phyloP scores from a whole-genome alignment of 1,140 invertebrate genomes.

The Phenacoccus solenopsis region DNA sequence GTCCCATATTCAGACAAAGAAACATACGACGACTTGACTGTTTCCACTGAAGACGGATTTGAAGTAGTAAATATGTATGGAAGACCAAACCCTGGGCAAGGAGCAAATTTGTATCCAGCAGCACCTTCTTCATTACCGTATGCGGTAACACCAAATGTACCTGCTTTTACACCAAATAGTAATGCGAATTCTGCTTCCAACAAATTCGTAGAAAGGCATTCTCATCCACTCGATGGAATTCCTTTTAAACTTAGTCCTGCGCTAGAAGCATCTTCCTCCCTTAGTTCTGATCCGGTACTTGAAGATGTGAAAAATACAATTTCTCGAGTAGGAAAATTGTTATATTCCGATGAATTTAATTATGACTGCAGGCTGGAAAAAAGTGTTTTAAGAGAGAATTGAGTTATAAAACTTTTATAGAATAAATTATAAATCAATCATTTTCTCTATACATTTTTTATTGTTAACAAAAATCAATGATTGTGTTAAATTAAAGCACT shows the following conservation, averaged over 20 bases:
- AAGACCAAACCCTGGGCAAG: background rate
- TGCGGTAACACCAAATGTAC: background rate
- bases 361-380: background rate
- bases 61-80: background rate
- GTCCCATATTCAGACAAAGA: background rate
- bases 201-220: background rate
- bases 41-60: background rate
- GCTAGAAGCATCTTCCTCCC: background rate
- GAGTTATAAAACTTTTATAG: background rate
- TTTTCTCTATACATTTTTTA: too few relatives aligned
- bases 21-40: background rate
- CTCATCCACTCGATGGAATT: background rate
- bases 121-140: background rate
- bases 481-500: too few relatives aligned
- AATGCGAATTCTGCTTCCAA: background rate
- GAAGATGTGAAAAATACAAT: background rate
- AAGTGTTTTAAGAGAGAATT: background rate
- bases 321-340: background rate
- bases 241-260: background rate
- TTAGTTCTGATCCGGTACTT: background rate
- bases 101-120: background rate
- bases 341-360: background rate
- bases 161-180: background rate
- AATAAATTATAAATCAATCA: too few relatives aligned
- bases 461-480: too few relatives aligned